These are phyloP conservation scores for Philotrypesis tridentata DNA, from an alignment of 1,140 invertebrate species.

Conservation along the genomic window DNA sequence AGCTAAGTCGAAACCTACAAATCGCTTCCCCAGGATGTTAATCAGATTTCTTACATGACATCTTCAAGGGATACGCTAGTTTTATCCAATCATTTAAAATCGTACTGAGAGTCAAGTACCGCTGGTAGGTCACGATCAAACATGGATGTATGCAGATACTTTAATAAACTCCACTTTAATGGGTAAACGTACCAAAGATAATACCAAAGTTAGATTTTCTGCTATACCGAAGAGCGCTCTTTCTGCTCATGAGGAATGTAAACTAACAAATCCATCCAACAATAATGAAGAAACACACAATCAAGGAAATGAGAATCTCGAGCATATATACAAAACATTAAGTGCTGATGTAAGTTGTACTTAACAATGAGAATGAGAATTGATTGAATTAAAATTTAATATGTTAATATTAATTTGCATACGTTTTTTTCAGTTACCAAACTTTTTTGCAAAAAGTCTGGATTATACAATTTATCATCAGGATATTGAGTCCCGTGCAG, in stretches of 20 bases:
- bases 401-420: too few species aligned
- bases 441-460: slow-evolving; percentile 81
- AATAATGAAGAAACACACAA: slow-evolving; percentile 49
- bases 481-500: slow-evolving; percentile 83
- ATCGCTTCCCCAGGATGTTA: slow-evolving; percentile 17
- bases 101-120: background rate
- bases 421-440: slow-evolving; percentile 81
- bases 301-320: slow-evolving; percentile 64
- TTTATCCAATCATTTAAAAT: background rate
- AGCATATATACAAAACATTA: slow-evolving; percentile 63
- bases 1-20: too few species aligned
- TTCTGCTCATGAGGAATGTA: background rate
- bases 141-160: slow-evolving; percentile 7
- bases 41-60: background rate
- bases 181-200: slow-evolving; percentile 29
- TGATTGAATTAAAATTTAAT: slow-evolving; percentile 46
- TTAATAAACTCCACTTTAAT: background rate
- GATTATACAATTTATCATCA: slow-evolving; percentile 84
- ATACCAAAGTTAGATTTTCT: slow-evolving; percentile 15
- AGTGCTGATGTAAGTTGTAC: slow-evolving; percentile 64
- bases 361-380: slow-evolving; percentile 26
- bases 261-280: background rate
- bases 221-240: background rate
- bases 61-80: background rate
- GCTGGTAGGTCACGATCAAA: background rate